Percentiles rank a stretch among this genome's conserved stretches.
phyloP scores from a whole-genome alignment of 2,888 invertebrate genomes.

The Diarsia mendica region DNA sequence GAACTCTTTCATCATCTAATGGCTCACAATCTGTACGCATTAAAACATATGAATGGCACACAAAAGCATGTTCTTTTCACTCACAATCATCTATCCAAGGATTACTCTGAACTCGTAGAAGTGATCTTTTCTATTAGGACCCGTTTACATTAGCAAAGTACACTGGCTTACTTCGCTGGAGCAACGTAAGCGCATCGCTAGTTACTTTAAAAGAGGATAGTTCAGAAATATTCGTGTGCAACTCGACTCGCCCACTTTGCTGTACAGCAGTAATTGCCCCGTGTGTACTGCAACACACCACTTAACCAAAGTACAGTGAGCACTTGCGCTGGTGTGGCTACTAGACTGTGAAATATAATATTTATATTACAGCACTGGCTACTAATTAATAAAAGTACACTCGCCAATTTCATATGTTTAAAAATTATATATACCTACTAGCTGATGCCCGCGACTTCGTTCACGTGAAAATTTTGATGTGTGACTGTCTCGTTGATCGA shows the following conservation, averaged over 20 bases:
- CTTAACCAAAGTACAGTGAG: conserved; percentile 32
- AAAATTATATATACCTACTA: too few species aligned
- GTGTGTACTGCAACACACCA: conserved; percentile 36
- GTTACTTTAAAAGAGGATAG: conserved; percentile 12
- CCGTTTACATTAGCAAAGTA: conserved; percentile 21
- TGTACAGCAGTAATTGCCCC: conserved; percentile 44
- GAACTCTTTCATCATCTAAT: conserved; percentile 33
- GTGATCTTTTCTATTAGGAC: conserved; percentile 14
- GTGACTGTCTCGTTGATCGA: too few species aligned
- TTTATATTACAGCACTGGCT: background rate
- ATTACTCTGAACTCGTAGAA: conserved; percentile 31
- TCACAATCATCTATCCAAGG: conserved; percentile 22
- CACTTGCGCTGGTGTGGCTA: conserved; percentile 33
- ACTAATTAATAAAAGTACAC: conserved; percentile 4
- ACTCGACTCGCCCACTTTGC: conserved; percentile 36
- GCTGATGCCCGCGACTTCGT: too few species aligned
- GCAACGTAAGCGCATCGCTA: background rate
- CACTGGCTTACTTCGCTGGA: background rate
- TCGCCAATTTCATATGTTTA: background rate
- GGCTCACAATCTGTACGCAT: conserved; percentile 4
- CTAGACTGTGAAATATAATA: conserved; percentile 7
- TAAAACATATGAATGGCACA: conserved; percentile 31
- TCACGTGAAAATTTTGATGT: too few species aligned
- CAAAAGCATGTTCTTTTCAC: conserved; percentile 35
- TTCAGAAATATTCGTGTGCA: conserved; percentile 44